A percentile compares a stretch with the other conserved stretches of the same genome.
phyloP scores from a whole-genome alignment of 1,140 invertebrate genomes.

The Sesamia nonagrioides region DNA sequence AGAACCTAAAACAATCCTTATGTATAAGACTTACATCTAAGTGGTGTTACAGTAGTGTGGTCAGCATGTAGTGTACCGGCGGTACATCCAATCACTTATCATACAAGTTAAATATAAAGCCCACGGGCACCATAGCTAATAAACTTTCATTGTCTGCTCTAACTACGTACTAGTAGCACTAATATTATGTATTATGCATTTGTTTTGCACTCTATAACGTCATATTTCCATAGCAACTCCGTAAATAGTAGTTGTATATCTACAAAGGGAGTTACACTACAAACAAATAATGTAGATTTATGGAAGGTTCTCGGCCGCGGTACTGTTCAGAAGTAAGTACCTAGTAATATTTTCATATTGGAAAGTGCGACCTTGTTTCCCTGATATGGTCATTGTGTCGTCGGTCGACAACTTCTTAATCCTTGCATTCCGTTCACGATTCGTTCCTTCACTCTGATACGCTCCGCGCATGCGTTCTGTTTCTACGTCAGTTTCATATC shows the following conservation, averaged over 20 bases:
- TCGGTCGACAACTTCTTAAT: slow-evolving; percentile 57
- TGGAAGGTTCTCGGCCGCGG: slow-evolving; percentile 52
- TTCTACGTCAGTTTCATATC: slow-evolving; percentile 66
- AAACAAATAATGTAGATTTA: slow-evolving; percentile 59
- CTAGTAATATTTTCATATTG: background rate
- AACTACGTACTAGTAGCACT: slow-evolving; percentile 79
- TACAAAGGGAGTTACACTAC: slow-evolving; percentile 74
- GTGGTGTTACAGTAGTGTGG: slow-evolving; percentile 78
- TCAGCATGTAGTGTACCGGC: slow-evolving; percentile 63
- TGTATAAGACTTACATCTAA: slow-evolving; percentile 67
- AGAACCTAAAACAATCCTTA: slow-evolving; percentile 63
- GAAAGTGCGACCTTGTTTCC: slow-evolving; percentile 26
- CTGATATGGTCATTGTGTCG: slow-evolving; percentile 60
- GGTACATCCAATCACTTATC: slow-evolving; percentile 59
- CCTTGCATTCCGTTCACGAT: slow-evolving; percentile 68
- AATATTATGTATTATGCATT: slow-evolving; percentile 81
- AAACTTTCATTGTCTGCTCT: slow-evolving; percentile 68
- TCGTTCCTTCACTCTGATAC: slow-evolving; percentile 62
- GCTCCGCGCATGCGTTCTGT: slow-evolving; percentile 62
- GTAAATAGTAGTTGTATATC: slow-evolving; percentile 71
- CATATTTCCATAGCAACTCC: slow-evolving; percentile 70
- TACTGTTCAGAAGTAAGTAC: slow-evolving; percentile 6
- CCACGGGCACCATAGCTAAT: slow-evolving; percentile 61
- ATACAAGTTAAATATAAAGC: slow-evolving; percentile 58
- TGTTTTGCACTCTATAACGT: slow-evolving; percentile 75